Percentiles rank a stretch among this genome's conserved stretches.
phyloP scores from a whole-genome alignment of 2,797 vertebrate species.

The Rousettus madagascariensis region DNA sequence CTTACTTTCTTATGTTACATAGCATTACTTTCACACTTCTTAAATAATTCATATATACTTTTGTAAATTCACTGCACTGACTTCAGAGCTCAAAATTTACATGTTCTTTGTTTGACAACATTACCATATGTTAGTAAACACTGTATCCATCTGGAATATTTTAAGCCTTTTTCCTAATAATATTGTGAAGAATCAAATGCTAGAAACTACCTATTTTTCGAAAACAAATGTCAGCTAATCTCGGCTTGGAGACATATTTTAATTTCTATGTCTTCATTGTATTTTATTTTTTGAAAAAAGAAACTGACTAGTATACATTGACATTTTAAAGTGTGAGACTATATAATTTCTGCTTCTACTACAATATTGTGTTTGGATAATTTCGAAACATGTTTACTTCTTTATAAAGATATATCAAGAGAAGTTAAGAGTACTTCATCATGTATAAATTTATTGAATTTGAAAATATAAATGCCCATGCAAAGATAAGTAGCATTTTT shows the following conservation, averaged over 20 bases:
- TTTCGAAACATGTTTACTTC: background rate
- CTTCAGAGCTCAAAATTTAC: constrained; percentile 54
- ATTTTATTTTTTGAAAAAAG: background rate
- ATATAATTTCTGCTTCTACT: background rate
- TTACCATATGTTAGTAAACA: constrained; percentile 58
- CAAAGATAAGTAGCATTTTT: background rate
- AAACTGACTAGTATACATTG: background rate
- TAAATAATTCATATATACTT: constrained; percentile 64
- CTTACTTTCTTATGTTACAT: background rate
- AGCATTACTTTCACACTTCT: constrained; percentile 50
- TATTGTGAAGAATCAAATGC: constrained; percentile 27
- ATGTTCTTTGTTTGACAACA: constrained; percentile 59
- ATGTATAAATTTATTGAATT: constrained; percentile 8
- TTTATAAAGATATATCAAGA: background rate
- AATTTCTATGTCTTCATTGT: background rate
- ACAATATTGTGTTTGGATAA: background rate
- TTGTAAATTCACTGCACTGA: constrained; percentile 37
- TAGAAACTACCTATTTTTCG: constrained; percentile 40
- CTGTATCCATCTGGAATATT: constrained; percentile 61
- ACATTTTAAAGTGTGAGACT: background rate
- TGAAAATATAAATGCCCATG: background rate
- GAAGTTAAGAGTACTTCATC: background rate
- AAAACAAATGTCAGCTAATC: constrained; percentile 46
- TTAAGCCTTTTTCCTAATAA: constrained; percentile 32
- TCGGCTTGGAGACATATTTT: constrained; percentile 22